Percentiles rank a stretch among this genome's conserved stretches.
These are phyloP conservation scores for Papilio demoleus DNA, from an alignment of 2,888 invertebrate species.

Conservation along the genomic window DNA sequence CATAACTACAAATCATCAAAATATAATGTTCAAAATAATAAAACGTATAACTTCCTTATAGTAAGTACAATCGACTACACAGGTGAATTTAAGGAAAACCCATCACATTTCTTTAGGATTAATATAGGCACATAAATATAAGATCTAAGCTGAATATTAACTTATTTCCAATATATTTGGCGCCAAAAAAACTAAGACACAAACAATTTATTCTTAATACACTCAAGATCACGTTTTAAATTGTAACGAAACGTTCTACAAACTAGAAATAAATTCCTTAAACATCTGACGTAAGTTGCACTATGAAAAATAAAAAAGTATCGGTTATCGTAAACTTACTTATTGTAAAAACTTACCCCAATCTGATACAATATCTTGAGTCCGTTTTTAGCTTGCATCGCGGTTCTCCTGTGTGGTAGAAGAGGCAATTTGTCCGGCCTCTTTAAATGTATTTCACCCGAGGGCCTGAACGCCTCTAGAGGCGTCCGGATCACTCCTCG, in stretches of 20 bases:
- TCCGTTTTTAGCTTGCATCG: constrained; percentile 75
- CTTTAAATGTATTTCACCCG: constrained; percentile 75
- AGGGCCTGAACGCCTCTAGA: constrained; percentile 82
- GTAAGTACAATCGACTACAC: too few species aligned
- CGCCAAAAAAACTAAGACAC: not conserved
- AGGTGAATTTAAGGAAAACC: not conserved
- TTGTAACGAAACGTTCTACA: not conserved
- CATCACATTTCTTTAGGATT: not conserved
- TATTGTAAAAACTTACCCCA: constrained; percentile 85
- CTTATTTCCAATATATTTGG: not conserved
- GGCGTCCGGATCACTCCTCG: constrained; percentile 79
- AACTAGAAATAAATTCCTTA: not conserved
- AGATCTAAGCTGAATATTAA: not conserved
- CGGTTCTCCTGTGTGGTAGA: constrained; percentile 78
- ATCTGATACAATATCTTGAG: constrained; percentile 88
- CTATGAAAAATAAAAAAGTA: not conserved
- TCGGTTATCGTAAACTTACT: not conserved
- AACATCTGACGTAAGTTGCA: not conserved
- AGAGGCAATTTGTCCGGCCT: constrained; percentile 76
- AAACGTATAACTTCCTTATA: not conserved
- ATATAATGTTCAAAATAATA: not conserved
- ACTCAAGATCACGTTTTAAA: not conserved
- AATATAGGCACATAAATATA: too few species aligned
- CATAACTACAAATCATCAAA: not conserved
- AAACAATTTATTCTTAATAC: not conserved